Percentiles rank a stretch among this genome's conserved stretches.
Conservation (phyloP, 2,113 vertebrate genomes). For the Pelodiscus sinensis region DNA sequence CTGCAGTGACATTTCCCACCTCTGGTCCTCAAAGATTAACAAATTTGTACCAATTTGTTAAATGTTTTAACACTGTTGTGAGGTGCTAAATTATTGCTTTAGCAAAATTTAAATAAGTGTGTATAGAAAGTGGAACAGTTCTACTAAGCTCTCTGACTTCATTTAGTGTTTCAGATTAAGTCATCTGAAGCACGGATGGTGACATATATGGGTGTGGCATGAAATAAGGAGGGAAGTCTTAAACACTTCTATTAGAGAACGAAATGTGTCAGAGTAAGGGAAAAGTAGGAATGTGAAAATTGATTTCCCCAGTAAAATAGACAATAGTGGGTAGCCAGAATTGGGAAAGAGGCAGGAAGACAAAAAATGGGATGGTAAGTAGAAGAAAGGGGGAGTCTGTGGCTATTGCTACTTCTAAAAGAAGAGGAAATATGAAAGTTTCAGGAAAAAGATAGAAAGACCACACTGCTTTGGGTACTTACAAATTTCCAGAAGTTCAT, state of each 20-base stretch:
- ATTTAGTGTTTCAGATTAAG: background rate
- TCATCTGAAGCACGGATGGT: background rate
- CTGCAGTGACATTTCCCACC: background rate
- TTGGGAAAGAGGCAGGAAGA: background rate
- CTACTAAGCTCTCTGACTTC: background rate
- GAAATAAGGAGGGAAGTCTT: background rate
- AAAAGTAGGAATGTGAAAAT: background rate
- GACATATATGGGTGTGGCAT: background rate
- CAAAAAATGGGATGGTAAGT: background rate
- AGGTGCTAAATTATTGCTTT: background rate
- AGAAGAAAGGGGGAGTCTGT: background rate
- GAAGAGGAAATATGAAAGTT: background rate
- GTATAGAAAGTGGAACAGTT: background rate
- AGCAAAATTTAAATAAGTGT: accelerated
- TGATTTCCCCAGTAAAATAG: background rate
- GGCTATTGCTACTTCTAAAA: background rate
- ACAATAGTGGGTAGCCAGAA: background rate
- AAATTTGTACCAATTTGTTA: background rate
- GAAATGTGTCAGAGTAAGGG: background rate
- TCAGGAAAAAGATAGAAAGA: background rate
- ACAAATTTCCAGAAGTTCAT: background rate
- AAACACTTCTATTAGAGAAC: background rate
- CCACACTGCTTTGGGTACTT: background rate
- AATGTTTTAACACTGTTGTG: background rate
- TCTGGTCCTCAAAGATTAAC: background rate